phyloP scores from a whole-genome alignment of 2,797 vertebrate genomes.

The Enteromius fasciolatus region DNA sequence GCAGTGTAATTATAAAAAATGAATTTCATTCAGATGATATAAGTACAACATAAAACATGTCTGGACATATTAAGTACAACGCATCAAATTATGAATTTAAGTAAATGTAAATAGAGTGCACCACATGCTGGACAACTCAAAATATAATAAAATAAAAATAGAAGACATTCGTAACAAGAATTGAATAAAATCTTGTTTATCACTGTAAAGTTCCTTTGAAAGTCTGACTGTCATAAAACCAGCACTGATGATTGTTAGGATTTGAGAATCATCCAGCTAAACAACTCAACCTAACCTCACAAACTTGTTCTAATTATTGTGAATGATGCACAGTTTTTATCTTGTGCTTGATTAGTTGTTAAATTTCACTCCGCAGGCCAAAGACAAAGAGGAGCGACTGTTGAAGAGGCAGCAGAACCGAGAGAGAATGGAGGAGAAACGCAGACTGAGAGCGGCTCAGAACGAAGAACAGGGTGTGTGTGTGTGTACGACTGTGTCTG shows the following conservation, averaged over 20 bases:
- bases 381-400: conserved; percentile 96
- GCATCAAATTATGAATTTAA: too few species aligned
- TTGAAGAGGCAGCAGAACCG: conserved; percentile 92
- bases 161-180: too few species aligned
- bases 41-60: too few species aligned
- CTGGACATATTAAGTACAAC: too few species aligned
- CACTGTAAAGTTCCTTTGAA: too few species aligned
- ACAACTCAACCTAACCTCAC: background rate
- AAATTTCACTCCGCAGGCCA: conserved; percentile 79
- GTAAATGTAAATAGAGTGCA: too few species aligned
- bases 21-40: too few species aligned
- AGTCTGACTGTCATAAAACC: background rate
- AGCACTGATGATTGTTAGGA: background rate
- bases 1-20: too few species aligned
- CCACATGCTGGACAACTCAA: background rate
- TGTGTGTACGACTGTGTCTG: background rate
- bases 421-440: conserved; percentile 93
- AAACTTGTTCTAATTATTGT: background rate
- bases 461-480: conserved; percentile 78
- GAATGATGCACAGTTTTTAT: too few species aligned
- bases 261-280: background rate
- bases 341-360: too few species aligned
- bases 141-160: too few species aligned
- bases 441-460: conserved; percentile 89
- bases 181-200: too few species aligned